Conservation (phyloP, 1,140 invertebrate genomes). For the Gonioctena quinquepunctata region DNA sequence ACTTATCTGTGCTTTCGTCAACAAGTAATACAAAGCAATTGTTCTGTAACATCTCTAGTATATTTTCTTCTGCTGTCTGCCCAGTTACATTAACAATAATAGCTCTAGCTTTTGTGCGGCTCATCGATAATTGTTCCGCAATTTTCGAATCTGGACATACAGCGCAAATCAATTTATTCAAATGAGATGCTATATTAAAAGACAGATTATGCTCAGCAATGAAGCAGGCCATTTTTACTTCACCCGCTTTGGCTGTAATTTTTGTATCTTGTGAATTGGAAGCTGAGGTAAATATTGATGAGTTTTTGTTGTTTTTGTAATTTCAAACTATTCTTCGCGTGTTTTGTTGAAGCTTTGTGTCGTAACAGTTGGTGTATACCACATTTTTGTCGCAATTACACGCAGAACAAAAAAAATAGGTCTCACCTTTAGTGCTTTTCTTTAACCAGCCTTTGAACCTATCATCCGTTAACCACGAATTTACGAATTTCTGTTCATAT, state of each 20-base stretch:
- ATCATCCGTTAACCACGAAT: background rate
- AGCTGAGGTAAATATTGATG: too few relatives aligned
- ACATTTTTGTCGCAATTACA: background rate
- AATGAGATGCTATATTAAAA: background rate
- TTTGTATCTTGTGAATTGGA: too few relatives aligned
- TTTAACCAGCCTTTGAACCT: background rate
- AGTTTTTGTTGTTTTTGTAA: too few relatives aligned
- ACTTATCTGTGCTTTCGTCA: conserved; percentile 15
- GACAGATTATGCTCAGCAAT: conserved; percentile 10
- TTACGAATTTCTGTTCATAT: background rate
- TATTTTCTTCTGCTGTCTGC: background rate
- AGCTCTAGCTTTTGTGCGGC: conserved; percentile 23
- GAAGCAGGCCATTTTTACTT: conserved; percentile 1
- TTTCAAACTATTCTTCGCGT: too few relatives aligned
- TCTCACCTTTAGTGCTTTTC: background rate
- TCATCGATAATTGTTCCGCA: conserved; percentile 24
- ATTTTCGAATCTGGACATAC: conserved; percentile 21
- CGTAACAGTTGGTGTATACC: too few relatives aligned
- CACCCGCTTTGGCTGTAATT: background rate
- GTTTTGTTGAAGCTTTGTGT: too few relatives aligned
- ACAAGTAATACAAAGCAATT: conserved; percentile 9
- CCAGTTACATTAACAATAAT: conserved; percentile 20
- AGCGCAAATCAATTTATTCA: background rate
- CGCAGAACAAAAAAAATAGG: background rate
- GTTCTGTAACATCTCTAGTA: background rate